These are phyloP conservation scores for Oncorhynchus clarkii DNA, from an alignment of 2,113 vertebrate species.

Conservation along the genomic window DNA sequence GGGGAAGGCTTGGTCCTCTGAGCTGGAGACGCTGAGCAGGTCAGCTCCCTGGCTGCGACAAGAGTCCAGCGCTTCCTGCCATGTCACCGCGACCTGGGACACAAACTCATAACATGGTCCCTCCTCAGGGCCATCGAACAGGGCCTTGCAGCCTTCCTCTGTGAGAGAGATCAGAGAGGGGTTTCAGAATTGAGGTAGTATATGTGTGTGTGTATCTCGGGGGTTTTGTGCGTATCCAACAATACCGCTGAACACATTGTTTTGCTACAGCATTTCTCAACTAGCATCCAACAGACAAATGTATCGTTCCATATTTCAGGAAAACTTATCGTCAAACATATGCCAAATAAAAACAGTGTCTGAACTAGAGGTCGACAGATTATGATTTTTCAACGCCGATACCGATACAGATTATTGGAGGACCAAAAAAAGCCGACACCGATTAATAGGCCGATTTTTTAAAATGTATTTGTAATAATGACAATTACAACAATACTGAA, in stretches of 20 bases:
- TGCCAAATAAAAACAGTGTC: too few relatives aligned
- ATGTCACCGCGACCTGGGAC: constrained; percentile 78
- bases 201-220: constrained; percentile 2
- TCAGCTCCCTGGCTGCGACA: constrained; percentile 90
- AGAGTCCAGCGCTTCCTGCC: constrained; percentile 88
- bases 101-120: constrained; percentile 89
- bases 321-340: too few relatives aligned
- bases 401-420: too few relatives aligned
- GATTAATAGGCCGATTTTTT: too few relatives aligned
- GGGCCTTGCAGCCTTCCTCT: constrained; percentile 83
- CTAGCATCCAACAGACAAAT: too few relatives aligned
- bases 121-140: constrained; percentile 72
- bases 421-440: too few relatives aligned
- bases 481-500: too few relatives aligned
- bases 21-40: constrained; percentile 80
- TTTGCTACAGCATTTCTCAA: not conserved
- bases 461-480: too few relatives aligned
- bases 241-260: not conserved
- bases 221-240: not conserved
- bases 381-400: too few relatives aligned
- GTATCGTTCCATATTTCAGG: too few relatives aligned
- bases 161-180: constrained; percentile 23
- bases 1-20: constrained; percentile 67
- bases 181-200: not conserved
- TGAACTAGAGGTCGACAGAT: too few relatives aligned